A percentile compares a stretch with the other conserved stretches of the same genome.
Evolutionary conservation across 1,140 invertebrate species (phyloP).

Genomic region (Lamellibrachia luymesi): DNA sequence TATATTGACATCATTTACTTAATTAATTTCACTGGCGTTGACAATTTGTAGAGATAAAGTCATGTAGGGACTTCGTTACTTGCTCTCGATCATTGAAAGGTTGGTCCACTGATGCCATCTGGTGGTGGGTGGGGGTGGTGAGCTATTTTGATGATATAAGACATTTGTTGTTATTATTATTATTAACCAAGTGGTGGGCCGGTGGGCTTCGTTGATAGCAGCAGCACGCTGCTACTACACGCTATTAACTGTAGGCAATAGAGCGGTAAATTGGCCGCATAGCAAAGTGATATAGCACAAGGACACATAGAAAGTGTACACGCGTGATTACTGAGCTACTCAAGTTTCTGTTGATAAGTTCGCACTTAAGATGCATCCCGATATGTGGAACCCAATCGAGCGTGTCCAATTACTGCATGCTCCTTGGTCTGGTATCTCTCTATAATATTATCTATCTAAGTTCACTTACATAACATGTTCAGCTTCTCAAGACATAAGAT

Average conservation of each 20-base stretch:
- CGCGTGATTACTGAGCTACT: not conserved
- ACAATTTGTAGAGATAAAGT: not conserved
- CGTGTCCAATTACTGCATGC: not conserved
- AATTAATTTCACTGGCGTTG: conserved; percentile 10
- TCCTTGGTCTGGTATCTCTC: not conserved
- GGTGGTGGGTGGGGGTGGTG: not conserved
- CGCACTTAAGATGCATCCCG: not conserved
- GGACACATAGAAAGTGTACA: not conserved
- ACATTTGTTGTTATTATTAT: not conserved
- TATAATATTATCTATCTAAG: not conserved
- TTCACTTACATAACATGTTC: not conserved
- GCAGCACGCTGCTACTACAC: not conserved
- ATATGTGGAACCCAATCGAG: not conserved
- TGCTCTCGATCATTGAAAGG: not conserved
- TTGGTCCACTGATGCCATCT: not conserved
- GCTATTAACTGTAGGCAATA: not conserved
- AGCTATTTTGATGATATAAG: not conserved
- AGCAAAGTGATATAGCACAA: not conserved
- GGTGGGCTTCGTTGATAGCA: no score
- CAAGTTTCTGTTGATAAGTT: not conserved
- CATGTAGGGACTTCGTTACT: not conserved
- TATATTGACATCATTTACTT: not conserved
- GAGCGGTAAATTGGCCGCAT: not conserved
- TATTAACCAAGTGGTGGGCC: no score
- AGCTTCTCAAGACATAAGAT: not conserved